These are phyloP conservation scores for Paraplagusia blochii DNA, from an alignment of 2,113 vertebrate species.

Conservation along the genomic window DNA sequence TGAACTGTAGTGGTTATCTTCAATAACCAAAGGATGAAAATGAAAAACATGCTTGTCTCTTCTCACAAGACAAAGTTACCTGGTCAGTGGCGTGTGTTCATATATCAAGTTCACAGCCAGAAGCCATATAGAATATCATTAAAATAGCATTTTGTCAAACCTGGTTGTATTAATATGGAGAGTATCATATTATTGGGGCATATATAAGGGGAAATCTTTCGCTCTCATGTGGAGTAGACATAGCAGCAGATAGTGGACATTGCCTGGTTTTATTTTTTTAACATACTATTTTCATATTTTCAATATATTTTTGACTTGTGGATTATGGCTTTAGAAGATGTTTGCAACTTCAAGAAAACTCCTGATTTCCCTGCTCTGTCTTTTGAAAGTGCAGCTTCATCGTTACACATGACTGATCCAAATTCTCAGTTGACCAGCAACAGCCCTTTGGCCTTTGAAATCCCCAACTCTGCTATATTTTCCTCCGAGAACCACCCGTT, in stretches of 20 bases:
- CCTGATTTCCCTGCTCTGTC: constrained; percentile 23
- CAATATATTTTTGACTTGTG: constrained; percentile 9
- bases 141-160: not conserved
- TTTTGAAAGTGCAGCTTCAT: constrained; percentile 26
- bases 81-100: constrained; percentile 30
- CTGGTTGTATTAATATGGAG: not conserved
- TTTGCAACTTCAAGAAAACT: constrained; percentile 65
- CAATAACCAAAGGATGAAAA: no score
- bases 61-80: not conserved
- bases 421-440: constrained; percentile 9
- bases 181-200: constrained; percentile 23
- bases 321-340: constrained; percentile 80
- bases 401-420: constrained; percentile 8
- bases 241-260: not conserved
- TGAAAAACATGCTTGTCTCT: not conserved
- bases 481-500: constrained; percentile 10
- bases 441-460: constrained; percentile 40
- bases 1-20: no score
- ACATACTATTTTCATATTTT: constrained; percentile 1
- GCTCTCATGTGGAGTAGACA: not conserved
- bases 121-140: constrained; percentile 49
- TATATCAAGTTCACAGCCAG: constrained; percentile 54
- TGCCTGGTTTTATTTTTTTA: no score
- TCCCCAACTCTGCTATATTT: constrained; percentile 20
- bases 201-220: constrained; percentile 44